Evolutionary conservation across 2,888 invertebrate genomes (phyloP).

Genomic region (Drosophila cyrtoloma): DNA sequence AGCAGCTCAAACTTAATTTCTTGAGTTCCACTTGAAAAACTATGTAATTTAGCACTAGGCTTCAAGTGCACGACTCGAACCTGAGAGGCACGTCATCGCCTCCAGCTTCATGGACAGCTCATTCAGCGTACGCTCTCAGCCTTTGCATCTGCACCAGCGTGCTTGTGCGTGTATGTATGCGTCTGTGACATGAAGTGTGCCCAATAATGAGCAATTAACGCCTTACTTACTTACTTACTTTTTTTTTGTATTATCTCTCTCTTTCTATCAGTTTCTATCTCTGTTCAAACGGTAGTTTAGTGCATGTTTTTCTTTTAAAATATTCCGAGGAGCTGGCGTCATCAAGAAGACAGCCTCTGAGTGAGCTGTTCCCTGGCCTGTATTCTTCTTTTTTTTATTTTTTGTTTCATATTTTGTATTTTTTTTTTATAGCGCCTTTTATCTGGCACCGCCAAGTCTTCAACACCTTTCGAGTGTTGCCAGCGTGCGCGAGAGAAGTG

Average conservation of each 20-base stretch:
- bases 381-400: slow-evolving; percentile 22
- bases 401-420: slow-evolving; percentile 23
- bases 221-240: slow-evolving; percentile 72
- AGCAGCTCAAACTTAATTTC: slow-evolving; percentile 79
- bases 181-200: slow-evolving; percentile 83
- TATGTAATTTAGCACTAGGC: slow-evolving; percentile 80
- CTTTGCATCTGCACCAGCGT: slow-evolving; percentile 55
- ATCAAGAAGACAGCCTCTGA: slow-evolving; percentile 49
- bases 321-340: slow-evolving; percentile 60
- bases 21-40: slow-evolving; percentile 80
- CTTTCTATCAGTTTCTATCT: slow-evolving; percentile 19
- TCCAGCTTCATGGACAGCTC: slow-evolving; percentile 66
- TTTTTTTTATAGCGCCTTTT: slow-evolving; percentile 74
- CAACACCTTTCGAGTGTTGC: slow-evolving; percentile 76
- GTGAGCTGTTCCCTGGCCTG: slow-evolving; percentile 69
- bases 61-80: slow-evolving; percentile 58
- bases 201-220: slow-evolving; percentile 84
- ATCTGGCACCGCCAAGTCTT: slow-evolving; percentile 81
- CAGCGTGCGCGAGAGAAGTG: slow-evolving; percentile 38
- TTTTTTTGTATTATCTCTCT: slow-evolving; percentile 36
- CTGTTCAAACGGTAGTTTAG: slow-evolving; percentile 71
- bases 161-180: slow-evolving; percentile 36
- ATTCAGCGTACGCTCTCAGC: slow-evolving; percentile 54
- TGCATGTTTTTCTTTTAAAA: slow-evolving; percentile 63
- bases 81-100: slow-evolving; percentile 58